Percentiles rank a stretch among this genome's conserved stretches.
Evolutionary conservation across 2,888 invertebrate species (phyloP).

Genomic region (Phorcus lineatus): DNA sequence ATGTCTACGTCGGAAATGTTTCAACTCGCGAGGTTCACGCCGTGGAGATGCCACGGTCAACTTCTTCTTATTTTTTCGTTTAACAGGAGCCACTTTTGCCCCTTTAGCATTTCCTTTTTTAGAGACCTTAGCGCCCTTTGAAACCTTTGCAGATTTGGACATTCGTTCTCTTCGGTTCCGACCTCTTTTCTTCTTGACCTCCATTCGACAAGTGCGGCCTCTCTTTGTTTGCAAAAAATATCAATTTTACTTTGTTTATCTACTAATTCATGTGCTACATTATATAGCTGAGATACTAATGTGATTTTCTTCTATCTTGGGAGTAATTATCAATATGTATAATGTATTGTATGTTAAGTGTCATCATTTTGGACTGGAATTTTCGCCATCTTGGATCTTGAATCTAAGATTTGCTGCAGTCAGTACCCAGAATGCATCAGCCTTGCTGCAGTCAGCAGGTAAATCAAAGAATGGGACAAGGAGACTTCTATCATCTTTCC

Average conservation of each 20-base stretch:
- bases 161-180: neutral
- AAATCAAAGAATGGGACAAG: no score
- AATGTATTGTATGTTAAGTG: neutral
- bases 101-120: neutral
- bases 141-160: neutral
- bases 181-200: constrained; percentile 46
- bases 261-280: neutral
- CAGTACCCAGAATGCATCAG: neutral
- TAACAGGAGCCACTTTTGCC: neutral
- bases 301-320: neutral
- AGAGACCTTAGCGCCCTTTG: neutral
- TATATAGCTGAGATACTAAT: neutral
- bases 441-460: constrained; percentile 9
- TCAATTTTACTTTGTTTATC: neutral
- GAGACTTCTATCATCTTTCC: no score
- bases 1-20: no score
- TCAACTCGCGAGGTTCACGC: neutral
- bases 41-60: no score
- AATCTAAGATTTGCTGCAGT: neutral
- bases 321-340: neutral
- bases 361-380: no score
- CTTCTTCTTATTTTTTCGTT: constrained; percentile 2
- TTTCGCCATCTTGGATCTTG: no score
- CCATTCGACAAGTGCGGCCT: constrained; percentile 49
- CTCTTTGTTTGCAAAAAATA: constrained; percentile 33